Evolutionary conservation across 1,140 invertebrate species (phyloP), one percentile per base, ranked within the genome.

Genomic region (roundworm (Caenorhabditis elegans)): DNA sequence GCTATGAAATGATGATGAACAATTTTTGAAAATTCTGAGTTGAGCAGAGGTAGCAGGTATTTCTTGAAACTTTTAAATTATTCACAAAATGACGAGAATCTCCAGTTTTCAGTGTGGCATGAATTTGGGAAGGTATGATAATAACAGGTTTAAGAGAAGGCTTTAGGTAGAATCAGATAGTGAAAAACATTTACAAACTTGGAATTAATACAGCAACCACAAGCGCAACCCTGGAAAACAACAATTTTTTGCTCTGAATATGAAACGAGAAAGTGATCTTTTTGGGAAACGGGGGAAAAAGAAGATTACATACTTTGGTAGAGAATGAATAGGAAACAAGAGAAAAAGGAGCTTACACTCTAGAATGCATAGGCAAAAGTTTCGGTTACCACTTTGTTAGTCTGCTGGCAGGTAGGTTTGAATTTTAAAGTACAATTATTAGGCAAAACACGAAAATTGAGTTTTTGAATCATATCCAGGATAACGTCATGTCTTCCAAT

Each of bases 221-320:
- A 2, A 22, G 53, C 19, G 53, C 3, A 70, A 39, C 36, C n/a
- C 5, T 43, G 5, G 39, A 43, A 43, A 43, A 43, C 39, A 43
- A 43, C 15, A 8, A 15, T 5, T 15, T 43, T 5, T 43, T 43
- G 39, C 15, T 15, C 15, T 39, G 60, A 70, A 70, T 70, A 70
- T 70, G 60, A 70, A 70, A 70, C 15, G 28, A 22, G 28, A 60
- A 60, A 60, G 34, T 43, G 60, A 39, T 70, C 17, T 70, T 70
- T 70, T n/a, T n/a, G n/a, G n/a, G n/a, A n/a, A n/a, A n/a, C n/a
- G n/a, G n/a, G n/a, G n/a, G n/a, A n/a, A n/a, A 22, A 39, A 70
- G 34, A 31, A 19, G 34, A 39, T 13, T 43, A 39, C 34, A 10
- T 28, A 55, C n/a, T 70, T 70, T 5, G 17, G 31, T 31, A 10